A percentile compares a stretch with the other conserved stretches of the same genome.
Evolutionary conservation across 2,888 invertebrate species (phyloP).

Genomic region (Stenoptilia bipunctidactyla): DNA sequence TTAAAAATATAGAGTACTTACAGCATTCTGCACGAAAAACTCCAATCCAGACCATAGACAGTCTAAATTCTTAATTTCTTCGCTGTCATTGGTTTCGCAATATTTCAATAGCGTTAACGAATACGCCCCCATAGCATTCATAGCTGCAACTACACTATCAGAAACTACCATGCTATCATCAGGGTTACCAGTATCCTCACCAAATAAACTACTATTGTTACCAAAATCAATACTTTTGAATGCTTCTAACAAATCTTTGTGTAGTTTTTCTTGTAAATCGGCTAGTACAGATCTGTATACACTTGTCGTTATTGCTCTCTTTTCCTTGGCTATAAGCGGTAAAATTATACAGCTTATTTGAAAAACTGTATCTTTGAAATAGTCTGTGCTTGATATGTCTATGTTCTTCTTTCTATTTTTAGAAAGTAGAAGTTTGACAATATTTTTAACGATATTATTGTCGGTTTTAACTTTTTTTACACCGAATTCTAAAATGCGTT

Average conservation of each 20-base stretch:
- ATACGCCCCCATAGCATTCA: constrained; percentile 55
- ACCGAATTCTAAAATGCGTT: constrained; percentile 41
- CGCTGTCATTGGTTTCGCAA: constrained; percentile 41
- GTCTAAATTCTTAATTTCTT: constrained; percentile 44
- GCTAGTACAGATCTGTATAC: constrained; percentile 48
- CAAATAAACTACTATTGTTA: constrained; percentile 21
- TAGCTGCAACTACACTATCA: constrained; percentile 34
- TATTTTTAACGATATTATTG: constrained; percentile 41
- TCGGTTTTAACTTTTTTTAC: constrained; percentile 50
- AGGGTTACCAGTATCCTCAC: constrained; percentile 24
- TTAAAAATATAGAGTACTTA: constrained; percentile 28
- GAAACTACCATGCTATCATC: constrained; percentile 36
- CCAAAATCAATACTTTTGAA: constrained; percentile 47
- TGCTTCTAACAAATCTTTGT: constrained; percentile 37
- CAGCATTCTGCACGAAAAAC: constrained; percentile 47
- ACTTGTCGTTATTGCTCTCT: constrained; percentile 42
- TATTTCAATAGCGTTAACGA: constrained; percentile 48
- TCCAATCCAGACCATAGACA: constrained; percentile 46
- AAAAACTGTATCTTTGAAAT: constrained; percentile 44
- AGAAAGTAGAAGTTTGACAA: constrained; percentile 39
- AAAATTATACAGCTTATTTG: constrained; percentile 51
- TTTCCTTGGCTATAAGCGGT: constrained; percentile 53
- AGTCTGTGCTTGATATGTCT: constrained; percentile 27
- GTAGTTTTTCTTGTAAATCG: constrained; percentile 50
- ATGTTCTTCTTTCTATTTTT: constrained; percentile 27